Base-by-base conservation (phyloP, 2,113 vertebrate genomes). In the Chionodraco myersi region DNA sequence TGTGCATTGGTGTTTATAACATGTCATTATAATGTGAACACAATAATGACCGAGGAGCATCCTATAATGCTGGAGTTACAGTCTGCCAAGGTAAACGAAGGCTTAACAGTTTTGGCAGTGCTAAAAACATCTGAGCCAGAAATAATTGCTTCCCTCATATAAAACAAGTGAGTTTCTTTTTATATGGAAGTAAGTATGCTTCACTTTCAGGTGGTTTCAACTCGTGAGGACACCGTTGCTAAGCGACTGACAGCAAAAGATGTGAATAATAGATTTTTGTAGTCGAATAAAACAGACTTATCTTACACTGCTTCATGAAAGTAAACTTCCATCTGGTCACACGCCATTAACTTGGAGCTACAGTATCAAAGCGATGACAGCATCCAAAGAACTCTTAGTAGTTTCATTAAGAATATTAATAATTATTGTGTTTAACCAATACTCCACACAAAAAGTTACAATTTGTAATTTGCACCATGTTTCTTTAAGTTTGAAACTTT, bases 141-240 rank as follows among this genome's bases (percentile, higher is more conserved):
- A 48, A 47, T 21, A 36, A 59, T 23, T 47, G 36, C 41, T 36
- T 36, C 16, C 47, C 59, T 45, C 16, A 58, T 48, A 48, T 51
- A 49, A 67, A 53, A 53, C 45, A 54, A 12, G n/a, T 0, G 13
- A 67, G 47, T 13, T 10, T n/a, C 23, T 56, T 56, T 49, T 34
- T 30, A 67, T 23, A 52, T 12, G 15, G 45, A 72, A 57, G 61
- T 66, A 53, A 23, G 41, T 59, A 8, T 52, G 14, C 14, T 51
- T 45, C 21, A n/a, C 3, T 8, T 68, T 54, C 49, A 26, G 56
- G 36, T 62, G 57, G 63, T 60, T 60, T 16, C 36, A 48, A 54
- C 47, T 47, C 4, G 1, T 14, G 56, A 60, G 56, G 54, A 68
- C 18, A 15, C 56, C 30, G 63, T 75, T 81, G 79, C 79, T 62